Evolutionary conservation across 1,140 invertebrate genomes (phyloP).

Genomic region (Cotesia glomerata): DNA sequence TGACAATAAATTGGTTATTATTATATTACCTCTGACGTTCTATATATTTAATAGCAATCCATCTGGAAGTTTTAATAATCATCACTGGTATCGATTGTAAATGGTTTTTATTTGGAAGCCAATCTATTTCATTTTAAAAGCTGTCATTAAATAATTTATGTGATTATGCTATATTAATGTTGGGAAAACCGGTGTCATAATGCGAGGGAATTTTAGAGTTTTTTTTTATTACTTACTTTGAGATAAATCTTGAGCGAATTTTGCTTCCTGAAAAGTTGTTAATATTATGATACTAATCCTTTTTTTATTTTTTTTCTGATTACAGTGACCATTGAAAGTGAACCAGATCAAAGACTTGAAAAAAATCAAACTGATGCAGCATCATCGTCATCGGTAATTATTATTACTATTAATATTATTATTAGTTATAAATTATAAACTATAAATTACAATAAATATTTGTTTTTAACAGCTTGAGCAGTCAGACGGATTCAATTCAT

Average conservation of each 20-base stretch:
- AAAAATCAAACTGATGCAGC: slow-evolving; percentile 49
- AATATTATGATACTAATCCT: background rate
- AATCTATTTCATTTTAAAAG: background rate
- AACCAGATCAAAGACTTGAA: slow-evolving; percentile 38
- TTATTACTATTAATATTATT: background rate
- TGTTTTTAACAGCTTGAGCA: slow-evolving; percentile 35
- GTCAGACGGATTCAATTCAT: slow-evolving; percentile 47
- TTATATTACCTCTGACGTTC: background rate
- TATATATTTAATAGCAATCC: background rate
- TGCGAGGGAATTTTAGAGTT: background rate
- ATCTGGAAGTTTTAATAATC: background rate
- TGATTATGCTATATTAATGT: background rate
- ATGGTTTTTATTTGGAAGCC: background rate
- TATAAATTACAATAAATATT: too few relatives aligned
- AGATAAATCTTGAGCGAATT: slow-evolving; percentile 1
- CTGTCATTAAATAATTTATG: background rate
- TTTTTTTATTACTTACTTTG: too few relatives aligned
- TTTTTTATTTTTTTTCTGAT: slow-evolving; percentile 31
- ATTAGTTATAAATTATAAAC: too few relatives aligned
- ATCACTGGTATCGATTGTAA: background rate
- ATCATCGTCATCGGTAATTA: slow-evolving; percentile 50
- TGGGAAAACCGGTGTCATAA: too few relatives aligned
- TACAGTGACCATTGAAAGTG: slow-evolving; percentile 36
- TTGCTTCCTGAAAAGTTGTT: background rate
- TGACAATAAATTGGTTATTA: slow-evolving; percentile 8